Evolutionary conservation across 2,888 invertebrate species (phyloP).

Genomic region (Agriopis aurantiaria): DNA sequence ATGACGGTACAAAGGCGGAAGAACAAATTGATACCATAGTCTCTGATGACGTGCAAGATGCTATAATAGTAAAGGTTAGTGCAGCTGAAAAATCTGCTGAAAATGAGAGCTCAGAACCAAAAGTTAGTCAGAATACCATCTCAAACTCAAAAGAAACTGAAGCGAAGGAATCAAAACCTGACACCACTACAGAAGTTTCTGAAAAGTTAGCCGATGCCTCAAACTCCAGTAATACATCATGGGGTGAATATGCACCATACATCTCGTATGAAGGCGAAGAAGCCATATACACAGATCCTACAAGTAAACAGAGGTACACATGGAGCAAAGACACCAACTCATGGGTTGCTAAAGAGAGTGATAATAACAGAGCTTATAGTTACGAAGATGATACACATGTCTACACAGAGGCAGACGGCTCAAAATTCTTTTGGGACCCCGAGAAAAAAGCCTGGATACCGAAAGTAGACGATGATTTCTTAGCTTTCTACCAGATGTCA

Average conservation of each 20-base stretch:
- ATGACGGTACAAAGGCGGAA: conserved; percentile 8
- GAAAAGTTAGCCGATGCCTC: conserved; percentile 22
- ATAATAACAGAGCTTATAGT: conserved; percentile 84
- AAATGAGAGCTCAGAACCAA: background rate
- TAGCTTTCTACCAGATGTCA: conserved; percentile 98
- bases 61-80: conserved; percentile 24
- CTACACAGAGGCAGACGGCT: conserved; percentile 95
- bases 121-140: background rate
- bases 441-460: conserved; percentile 98
- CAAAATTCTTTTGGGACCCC: conserved; percentile 96
- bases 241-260: conserved; percentile 85
- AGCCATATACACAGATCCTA: conserved; percentile 92
- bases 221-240: conserved; percentile 48
- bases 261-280: conserved; percentile 90
- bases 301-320: conserved; percentile 88
- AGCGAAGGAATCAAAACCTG: background rate
- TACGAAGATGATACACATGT: conserved; percentile 92
- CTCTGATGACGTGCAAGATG: conserved; percentile 5
- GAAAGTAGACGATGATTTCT: conserved; percentile 98
- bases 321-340: conserved; percentile 86
- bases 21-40: conserved; percentile 15
- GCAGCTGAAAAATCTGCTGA: conserved; percentile 1
- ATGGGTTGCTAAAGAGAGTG: conserved; percentile 78
- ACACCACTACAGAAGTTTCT: conserved; percentile 1
- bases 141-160: conserved; percentile 9